Evolutionary conservation across 2,888 invertebrate genomes (phyloP).

Genomic region (Acleris laterana): DNA sequence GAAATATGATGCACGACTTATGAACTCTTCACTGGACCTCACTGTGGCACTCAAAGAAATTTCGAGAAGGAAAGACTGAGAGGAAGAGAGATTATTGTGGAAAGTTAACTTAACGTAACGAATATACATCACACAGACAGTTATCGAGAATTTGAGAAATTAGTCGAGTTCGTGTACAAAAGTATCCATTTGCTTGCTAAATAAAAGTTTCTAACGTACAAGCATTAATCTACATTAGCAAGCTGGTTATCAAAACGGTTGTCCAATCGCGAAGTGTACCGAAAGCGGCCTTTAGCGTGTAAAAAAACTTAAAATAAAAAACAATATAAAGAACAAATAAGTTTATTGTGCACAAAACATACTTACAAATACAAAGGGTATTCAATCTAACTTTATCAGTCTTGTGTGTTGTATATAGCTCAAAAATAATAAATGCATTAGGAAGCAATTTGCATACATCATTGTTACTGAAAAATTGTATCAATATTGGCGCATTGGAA

Average conservation of each 20-base stretch:
- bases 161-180: conserved; percentile 5
- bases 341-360: conserved; percentile 82
- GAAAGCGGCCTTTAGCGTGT: conserved; percentile 42
- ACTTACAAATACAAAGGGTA: conserved; percentile 75
- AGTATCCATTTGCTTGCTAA: conserved; percentile 45
- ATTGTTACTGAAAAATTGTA: conserved; percentile 43
- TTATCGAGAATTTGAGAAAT: background rate
- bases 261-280: background rate
- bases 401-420: conserved; percentile 83
- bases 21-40: no score
- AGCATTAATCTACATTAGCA: conserved; percentile 26
- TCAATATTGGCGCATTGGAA: conserved; percentile 21
- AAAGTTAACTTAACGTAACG: conserved; percentile 38
- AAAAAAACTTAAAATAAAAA: conserved; percentile 67
- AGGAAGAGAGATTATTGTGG: conserved; percentile 49
- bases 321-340: conserved; percentile 72
- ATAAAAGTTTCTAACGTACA: conserved; percentile 13
- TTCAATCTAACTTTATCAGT: conserved; percentile 77
- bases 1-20: no score
- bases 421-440: conserved; percentile 77
- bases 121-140: conserved; percentile 80
- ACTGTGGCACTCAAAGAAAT: conserved; percentile 52
- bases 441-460: conserved; percentile 67
- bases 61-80: conserved; percentile 54
- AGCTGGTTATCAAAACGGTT: conserved; percentile 17